phyloP scores from a whole-genome alignment of 2,113 vertebrate genomes.

The Synchiropus splendidus region DNA sequence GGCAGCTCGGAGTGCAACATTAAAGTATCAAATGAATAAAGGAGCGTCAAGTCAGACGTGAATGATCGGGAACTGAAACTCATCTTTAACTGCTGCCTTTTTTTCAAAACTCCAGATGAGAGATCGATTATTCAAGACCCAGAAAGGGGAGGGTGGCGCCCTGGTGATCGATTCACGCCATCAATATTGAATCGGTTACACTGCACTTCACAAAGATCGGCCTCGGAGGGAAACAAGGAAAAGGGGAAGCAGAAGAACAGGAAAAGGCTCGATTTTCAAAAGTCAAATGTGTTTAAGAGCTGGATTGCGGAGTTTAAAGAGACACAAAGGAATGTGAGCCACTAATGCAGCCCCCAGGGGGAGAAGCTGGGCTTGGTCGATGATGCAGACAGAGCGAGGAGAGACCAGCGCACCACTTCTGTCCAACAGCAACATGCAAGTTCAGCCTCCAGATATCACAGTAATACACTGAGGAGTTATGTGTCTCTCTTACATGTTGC shows the following conservation, averaged over 20 bases:
- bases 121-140: slow-evolving; percentile 36
- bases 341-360: slow-evolving; percentile 25
- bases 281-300: slow-evolving; percentile 13
- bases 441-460: too few species aligned
- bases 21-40: too few species aligned
- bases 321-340: slow-evolving; percentile 26
- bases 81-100: slow-evolving; percentile 26
- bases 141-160: slow-evolving; percentile 12
- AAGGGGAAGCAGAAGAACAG: slow-evolving; percentile 7
- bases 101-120: slow-evolving; percentile 38
- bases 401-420: too few species aligned
- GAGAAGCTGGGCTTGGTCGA: too few species aligned
- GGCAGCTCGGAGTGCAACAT: too few species aligned
- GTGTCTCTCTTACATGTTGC: too few species aligned
- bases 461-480: too few species aligned
- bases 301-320: slow-evolving; percentile 26
- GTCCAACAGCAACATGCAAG: too few species aligned
- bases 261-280: slow-evolving; percentile 6
- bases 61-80: slow-evolving; percentile 3
- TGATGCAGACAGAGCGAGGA: too few species aligned
- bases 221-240: slow-evolving; percentile 4
- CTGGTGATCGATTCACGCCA: slow-evolving; percentile 31
- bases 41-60: too few species aligned
- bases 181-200: slow-evolving; percentile 46
- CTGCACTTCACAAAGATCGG: slow-evolving; percentile 5